These are phyloP conservation scores for Syngnathus floridae DNA, from an alignment of 2,113 vertebrate genomes.

Conservation along the genomic window DNA sequence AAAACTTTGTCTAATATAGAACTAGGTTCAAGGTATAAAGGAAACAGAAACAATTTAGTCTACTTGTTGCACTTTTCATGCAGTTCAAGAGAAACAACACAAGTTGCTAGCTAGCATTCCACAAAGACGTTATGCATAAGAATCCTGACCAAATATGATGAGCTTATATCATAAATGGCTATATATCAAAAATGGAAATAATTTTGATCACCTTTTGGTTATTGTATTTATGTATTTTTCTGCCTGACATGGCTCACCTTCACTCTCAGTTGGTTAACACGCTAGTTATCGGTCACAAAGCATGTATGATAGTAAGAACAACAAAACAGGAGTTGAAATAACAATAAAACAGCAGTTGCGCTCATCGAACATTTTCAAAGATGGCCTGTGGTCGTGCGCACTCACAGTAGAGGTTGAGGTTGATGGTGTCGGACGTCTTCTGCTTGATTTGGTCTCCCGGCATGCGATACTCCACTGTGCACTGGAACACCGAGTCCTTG, in stretches of 20 bases:
- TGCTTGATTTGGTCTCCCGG: conserved; percentile 37
- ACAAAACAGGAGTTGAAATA: too few relatives aligned
- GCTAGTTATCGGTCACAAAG: neutral
- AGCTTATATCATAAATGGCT: too few relatives aligned
- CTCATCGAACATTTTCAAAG: neutral
- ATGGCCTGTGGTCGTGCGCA: conserved; percentile 2
- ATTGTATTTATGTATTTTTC: neutral
- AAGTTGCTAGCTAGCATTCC: neutral
- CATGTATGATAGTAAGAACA: neutral
- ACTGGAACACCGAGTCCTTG: conserved; percentile 71
- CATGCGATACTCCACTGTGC: conserved; percentile 70
- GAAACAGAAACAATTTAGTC: neutral
- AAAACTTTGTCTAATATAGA: neutral
- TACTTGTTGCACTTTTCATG: neutral
- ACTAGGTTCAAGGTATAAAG: neutral
- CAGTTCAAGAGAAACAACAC: neutral
- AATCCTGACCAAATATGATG: neutral
- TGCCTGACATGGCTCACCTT: neutral
- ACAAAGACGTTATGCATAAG: neutral
- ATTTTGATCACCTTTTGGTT: too few relatives aligned
- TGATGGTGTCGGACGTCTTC: conserved; percentile 65
- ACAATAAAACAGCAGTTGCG: neutral
- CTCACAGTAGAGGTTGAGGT: conserved; percentile 81
- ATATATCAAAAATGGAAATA: too few relatives aligned
- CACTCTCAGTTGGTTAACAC: neutral